Evolutionary conservation across 2,113 vertebrate species (phyloP).

Genomic region (Chroicocephalus ridibundus): DNA sequence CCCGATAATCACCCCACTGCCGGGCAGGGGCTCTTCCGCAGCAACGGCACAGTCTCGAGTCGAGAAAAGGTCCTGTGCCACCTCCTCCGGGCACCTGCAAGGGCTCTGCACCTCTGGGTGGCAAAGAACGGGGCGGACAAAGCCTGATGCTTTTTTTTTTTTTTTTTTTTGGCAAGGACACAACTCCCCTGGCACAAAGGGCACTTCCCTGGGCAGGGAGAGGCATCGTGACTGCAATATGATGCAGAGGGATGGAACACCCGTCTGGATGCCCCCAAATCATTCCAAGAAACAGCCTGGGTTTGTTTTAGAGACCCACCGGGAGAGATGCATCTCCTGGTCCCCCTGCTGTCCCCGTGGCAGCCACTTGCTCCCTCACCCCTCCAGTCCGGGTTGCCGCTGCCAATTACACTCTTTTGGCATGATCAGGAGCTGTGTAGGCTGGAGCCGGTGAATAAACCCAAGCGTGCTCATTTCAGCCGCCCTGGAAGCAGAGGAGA

Average conservation of each 20-base stretch:
- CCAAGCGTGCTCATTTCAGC: slow-evolving; percentile 22
- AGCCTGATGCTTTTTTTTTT: background rate
- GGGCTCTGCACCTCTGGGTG: background rate
- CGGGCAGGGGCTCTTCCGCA: background rate
- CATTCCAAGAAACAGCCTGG: background rate
- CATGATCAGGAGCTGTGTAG: slow-evolving; percentile 22
- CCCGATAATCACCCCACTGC: background rate
- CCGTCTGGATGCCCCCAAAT: background rate
- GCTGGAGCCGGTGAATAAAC: slow-evolving; percentile 29
- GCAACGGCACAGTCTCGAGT: fast-evolving
- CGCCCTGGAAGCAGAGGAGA: slow-evolving; percentile 15
- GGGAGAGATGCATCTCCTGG: background rate
- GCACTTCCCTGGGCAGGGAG: background rate
- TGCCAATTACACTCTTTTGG: background rate
- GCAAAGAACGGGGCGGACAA: background rate
- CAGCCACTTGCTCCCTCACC: background rate
- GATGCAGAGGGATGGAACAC: background rate
- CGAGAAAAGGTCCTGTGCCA: background rate
- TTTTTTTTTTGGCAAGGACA: background rate
- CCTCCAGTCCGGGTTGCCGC: background rate
- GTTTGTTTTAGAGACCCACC: background rate
- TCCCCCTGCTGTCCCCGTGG: background rate
- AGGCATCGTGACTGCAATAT: fast-evolving
- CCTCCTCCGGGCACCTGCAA: background rate
- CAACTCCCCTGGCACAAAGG: background rate